Base-by-base conservation (phyloP, 2,888 invertebrate species). In the Rhimphoctona megacephalus region DNA sequence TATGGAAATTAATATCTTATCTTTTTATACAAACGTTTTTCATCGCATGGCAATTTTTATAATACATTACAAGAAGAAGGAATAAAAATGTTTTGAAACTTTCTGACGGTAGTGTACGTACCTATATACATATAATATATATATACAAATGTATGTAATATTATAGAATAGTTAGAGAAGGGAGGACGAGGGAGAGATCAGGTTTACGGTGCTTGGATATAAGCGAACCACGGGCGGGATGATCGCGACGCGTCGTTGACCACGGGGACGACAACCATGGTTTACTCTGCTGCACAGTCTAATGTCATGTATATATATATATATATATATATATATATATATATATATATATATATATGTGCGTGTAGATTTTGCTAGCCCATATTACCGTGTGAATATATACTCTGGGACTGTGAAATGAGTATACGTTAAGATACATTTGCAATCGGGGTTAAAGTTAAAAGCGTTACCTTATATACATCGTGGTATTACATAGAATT, bases 201-300 rank as follows among this genome's bases (percentile, higher is more conserved):
- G 88, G 88, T 90, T 91, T 88, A 90, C 90, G 89, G 89, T 90
- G 89, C 82, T 86, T 88, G 90, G 87, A 80, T 90, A 88, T 90
- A 90, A 90, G 84, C 88, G 85, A 87, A 79, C 76, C 79, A 78
- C 78, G 84, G 84, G 74, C 66, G 82, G 88, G 88, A 88, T 88
- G 89, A 88, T 88, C 87, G 88, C 88, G 88, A 87, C 88, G 87
- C 87, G 81, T 88, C 89, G 91, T 86, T 90, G 90, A 92, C 88
- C 90, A 89, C 87, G 87, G 87, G 89, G 85, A 91, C 88, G 89
- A 91, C 85, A 81, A 64, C 78, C 84, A 61, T 30, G 52, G 69
- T 67, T 78, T 70, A 66, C 39, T 39, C 19, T 22, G 30, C 39
- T 77, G 54, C 30, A 46, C 54, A 25, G 39, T 39, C 64, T 64